These are phyloP conservation scores for Pavo muticus DNA, from an alignment of 2,113 vertebrate genomes.

Conservation along the genomic window DNA sequence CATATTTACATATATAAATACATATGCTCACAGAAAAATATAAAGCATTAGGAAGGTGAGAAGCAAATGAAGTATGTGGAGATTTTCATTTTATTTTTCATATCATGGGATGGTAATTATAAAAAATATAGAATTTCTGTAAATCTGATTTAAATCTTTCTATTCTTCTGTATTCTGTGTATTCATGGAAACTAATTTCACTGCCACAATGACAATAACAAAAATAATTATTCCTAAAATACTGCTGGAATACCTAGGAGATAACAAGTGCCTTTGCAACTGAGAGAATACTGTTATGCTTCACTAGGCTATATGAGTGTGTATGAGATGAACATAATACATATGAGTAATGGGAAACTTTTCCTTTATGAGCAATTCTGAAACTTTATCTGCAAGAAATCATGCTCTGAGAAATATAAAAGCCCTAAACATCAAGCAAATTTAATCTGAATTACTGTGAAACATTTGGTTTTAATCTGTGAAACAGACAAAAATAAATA, in stretches of 20 bases:
- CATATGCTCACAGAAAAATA: accelerated
- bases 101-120: neutral
- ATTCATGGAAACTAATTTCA: neutral
- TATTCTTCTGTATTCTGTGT: neutral
- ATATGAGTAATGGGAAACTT: neutral
- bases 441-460: neutral
- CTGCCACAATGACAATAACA: neutral
- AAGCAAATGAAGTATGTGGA: neutral
- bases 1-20: neutral
- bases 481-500: neutral
- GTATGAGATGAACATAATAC: neutral
- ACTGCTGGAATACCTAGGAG: neutral
- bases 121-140: neutral
- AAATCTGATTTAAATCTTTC: neutral
- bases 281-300: neutral
- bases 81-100: neutral
- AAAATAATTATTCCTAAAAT: slow-evolving; percentile 26
- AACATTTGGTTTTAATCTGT: neutral
- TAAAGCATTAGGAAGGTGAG: neutral
- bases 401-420: neutral
- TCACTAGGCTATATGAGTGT: neutral
- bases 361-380: neutral
- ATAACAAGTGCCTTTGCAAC: neutral
- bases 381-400: neutral
- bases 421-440: neutral